A percentile compares a stretch with the other conserved stretches of the same genome.
Conservation (phyloP, 1,140 invertebrate species). For the Diachasma alloeum region DNA sequence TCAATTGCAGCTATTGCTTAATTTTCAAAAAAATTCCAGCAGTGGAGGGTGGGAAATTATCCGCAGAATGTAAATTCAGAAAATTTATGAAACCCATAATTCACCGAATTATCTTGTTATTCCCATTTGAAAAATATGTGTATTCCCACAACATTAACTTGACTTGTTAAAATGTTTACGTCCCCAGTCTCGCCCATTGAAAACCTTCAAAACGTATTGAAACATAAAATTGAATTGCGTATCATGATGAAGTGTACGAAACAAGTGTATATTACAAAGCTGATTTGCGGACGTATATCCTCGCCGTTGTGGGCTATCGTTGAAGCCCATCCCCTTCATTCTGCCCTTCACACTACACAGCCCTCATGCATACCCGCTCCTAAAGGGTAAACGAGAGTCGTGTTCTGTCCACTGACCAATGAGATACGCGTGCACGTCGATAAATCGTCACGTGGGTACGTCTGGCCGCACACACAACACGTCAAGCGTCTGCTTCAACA, state of each 20-base stretch:
- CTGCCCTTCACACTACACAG: background rate
- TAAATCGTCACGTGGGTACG: constrained; percentile 16
- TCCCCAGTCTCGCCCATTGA: too few species aligned
- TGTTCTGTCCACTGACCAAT: constrained; percentile 3
- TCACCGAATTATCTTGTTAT: too few species aligned
- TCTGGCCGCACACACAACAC: constrained; percentile 3
- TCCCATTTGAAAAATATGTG: too few species aligned
- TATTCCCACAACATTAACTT: too few species aligned
- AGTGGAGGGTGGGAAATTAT: too few species aligned
- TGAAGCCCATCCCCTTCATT: background rate
- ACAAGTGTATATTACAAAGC: background rate
- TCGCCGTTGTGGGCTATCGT: background rate
- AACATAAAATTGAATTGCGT: background rate
- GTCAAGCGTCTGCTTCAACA: background rate
- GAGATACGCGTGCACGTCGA: constrained; percentile 17
- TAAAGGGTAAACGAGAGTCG: background rate
- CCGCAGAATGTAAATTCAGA: too few species aligned
- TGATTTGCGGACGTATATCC: constrained; percentile 3
- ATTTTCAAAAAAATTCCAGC: too few species aligned
- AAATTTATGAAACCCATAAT: too few species aligned
- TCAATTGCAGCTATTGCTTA: too few species aligned
- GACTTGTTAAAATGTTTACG: too few species aligned
- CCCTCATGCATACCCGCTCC: background rate
- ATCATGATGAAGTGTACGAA: background rate
- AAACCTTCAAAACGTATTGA: background rate